These are phyloP conservation scores for Sisyra nigra DNA, from an alignment of 2,888 invertebrate genomes.

Conservation along the genomic window DNA sequence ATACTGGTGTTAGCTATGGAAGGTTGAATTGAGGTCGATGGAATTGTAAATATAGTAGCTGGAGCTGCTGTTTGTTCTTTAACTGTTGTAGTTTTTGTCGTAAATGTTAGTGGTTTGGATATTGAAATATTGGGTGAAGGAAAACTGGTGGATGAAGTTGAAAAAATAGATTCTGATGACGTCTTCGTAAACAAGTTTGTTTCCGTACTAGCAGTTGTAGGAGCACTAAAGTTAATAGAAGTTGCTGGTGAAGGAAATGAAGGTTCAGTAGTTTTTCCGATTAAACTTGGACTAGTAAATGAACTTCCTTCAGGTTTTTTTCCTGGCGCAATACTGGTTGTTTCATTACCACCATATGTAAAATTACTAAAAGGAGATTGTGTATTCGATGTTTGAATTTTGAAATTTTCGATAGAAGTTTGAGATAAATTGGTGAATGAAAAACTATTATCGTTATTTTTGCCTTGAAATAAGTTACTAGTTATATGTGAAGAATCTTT, in stretches of 20 bases:
- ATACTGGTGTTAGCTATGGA: neutral
- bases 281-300: neutral
- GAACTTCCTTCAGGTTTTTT: neutral
- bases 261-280: neutral
- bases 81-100: slow-evolving; percentile 9
- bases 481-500: too few species aligned
- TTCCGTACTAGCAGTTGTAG: slow-evolving; percentile 20
- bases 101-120: neutral
- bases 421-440: too few species aligned
- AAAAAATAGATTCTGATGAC: slow-evolving; percentile 9
- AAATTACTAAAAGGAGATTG: neutral
- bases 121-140: neutral
- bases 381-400: neutral
- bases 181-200: slow-evolving; percentile 10
- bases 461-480: too few species aligned
- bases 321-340: neutral
- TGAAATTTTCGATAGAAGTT: too few species aligned
- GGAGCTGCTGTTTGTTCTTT: slow-evolving; percentile 3
- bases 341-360: neutral
- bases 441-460: too few species aligned
- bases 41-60: slow-evolving; percentile 9
- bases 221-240: slow-evolving; percentile 15
- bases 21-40: neutral
- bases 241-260: slow-evolving; percentile 12
- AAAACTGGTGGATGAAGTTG: neutral